Percentiles rank a stretch among this genome's conserved stretches.
phyloP scores from a whole-genome alignment of 2,888 invertebrate species.

The Oligia fasciuncula region DNA sequence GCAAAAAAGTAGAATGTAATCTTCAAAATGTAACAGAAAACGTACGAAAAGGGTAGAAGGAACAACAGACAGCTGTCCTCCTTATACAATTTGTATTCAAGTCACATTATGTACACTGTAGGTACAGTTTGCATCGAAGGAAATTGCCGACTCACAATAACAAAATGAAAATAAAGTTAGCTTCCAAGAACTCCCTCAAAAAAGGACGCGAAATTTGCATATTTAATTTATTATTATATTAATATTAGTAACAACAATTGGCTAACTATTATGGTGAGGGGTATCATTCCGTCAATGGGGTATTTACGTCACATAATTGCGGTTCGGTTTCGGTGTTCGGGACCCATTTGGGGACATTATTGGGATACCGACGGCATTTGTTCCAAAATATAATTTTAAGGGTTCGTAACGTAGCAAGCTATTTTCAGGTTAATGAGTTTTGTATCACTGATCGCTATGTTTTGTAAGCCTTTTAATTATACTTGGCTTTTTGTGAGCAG shows the following conservation, averaged over 20 bases:
- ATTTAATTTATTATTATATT: conserved; percentile 24
- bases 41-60: not conserved
- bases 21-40: not conserved
- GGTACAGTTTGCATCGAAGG: conserved; percentile 1
- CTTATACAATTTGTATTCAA: conserved; percentile 35
- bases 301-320: conserved; percentile 71
- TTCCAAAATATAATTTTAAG: conserved; percentile 69
- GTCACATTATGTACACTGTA: not conserved
- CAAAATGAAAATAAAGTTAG: conserved; percentile 43
- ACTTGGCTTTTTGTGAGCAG: conserved; percentile 28
- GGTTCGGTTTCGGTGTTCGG: conserved; percentile 68
- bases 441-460: conserved; percentile 57
- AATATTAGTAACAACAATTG: conserved; percentile 35
- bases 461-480: conserved; percentile 59
- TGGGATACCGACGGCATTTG: conserved; percentile 66
- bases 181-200: not conserved
- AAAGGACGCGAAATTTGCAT: conserved; percentile 6
- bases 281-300: conserved; percentile 60
- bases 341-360: conserved; percentile 70
- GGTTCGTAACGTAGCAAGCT: conserved; percentile 74
- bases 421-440: conserved; percentile 77
- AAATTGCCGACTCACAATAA: conserved; percentile 38
- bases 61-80: not conserved
- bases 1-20: not conserved
- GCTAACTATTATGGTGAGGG: conserved; percentile 16